phyloP scores from a whole-genome alignment of 92 coral and sea anemone genomes.

The Chrysogorgia sp. region DNA sequence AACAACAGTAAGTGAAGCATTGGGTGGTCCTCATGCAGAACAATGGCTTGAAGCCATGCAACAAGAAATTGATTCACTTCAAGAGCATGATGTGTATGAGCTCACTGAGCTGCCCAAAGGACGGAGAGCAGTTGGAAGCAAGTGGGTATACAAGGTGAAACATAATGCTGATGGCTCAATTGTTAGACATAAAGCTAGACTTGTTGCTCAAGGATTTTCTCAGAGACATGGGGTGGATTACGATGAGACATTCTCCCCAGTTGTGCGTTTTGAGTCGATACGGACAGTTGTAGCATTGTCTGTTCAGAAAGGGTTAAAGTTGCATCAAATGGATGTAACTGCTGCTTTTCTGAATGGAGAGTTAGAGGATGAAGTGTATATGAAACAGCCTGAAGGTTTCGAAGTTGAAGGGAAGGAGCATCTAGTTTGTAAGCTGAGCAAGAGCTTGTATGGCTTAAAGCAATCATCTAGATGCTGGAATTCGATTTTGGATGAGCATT shows the following conservation, averaged over 20 bases:
- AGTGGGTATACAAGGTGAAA: constrained; percentile 67
- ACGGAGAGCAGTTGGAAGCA: constrained; percentile 59
- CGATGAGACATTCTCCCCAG: constrained; percentile 64
- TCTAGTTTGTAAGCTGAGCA: constrained; percentile 66
- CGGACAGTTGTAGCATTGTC: constrained; percentile 59
- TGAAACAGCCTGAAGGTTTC: constrained; percentile 70
- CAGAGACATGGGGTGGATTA: constrained; percentile 67
- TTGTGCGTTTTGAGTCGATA: constrained; percentile 56
- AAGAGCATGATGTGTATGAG: constrained; percentile 55
- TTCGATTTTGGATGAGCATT: constrained; percentile 13
- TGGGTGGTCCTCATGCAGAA: constrained; percentile 48
- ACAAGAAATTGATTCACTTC: constrained; percentile 54
- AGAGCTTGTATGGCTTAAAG: constrained; percentile 68
- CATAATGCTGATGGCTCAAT: constrained; percentile 65
- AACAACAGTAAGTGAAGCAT: constrained; percentile 56
- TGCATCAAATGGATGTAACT: constrained; percentile 68
- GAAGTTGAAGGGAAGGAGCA: constrained; percentile 49
- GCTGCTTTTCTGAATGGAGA: constrained; percentile 67
- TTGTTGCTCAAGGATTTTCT: constrained; percentile 73
- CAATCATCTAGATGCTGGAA: constrained; percentile 51
- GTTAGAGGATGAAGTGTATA: constrained; percentile 59
- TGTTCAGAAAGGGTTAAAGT: constrained; percentile 52
- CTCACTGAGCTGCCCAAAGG: constrained; percentile 60
- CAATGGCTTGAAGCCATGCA: constrained; percentile 60
- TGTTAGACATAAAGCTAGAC: constrained; percentile 64